These are phyloP conservation scores for Parapsyche elsis DNA, from an alignment of 1,140 invertebrate species.

Conservation along the genomic window DNA sequence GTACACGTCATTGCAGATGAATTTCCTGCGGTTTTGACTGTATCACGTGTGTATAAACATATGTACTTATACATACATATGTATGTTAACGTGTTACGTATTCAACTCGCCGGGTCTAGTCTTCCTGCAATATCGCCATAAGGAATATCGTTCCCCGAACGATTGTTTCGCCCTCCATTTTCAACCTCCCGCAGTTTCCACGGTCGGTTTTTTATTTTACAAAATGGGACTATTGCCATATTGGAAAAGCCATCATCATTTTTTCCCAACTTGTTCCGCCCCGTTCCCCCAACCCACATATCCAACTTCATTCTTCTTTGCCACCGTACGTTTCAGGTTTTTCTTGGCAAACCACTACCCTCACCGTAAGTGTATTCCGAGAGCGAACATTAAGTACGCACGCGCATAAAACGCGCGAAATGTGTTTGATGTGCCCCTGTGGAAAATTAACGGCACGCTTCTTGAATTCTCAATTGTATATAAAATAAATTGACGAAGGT, in stretches of 20 bases:
- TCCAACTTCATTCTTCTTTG: constrained; percentile 36
- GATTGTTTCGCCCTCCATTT: constrained; percentile 51
- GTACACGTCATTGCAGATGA: constrained; percentile 4
- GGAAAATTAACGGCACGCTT: not conserved
- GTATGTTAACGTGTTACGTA: constrained; percentile 28
- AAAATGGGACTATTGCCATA: constrained; percentile 57
- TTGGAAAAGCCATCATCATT: constrained; percentile 57
- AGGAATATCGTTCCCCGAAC: constrained; percentile 52
- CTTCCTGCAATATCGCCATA: constrained; percentile 49
- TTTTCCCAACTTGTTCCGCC: constrained; percentile 51
- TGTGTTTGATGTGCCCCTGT: not conserved
- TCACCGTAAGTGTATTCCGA: not conserved
- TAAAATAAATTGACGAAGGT: no score
- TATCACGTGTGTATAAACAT: not conserved
- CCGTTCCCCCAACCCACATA: constrained; percentile 16
- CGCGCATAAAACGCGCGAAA: not conserved
- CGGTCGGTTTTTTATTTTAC: constrained; percentile 54
- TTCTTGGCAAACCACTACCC: not conserved
- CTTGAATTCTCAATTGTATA: not conserved
- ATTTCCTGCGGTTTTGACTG: not conserved
- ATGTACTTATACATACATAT: not conserved
- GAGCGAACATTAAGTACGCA: not conserved
- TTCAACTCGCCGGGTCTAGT: constrained; percentile 9
- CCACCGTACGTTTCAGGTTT: constrained; percentile 24
- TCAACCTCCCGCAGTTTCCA: not conserved